Evolutionary conservation across 2,797 vertebrate genomes (phyloP).

Genomic region (Pseudochaenichthys georgianus): DNA sequence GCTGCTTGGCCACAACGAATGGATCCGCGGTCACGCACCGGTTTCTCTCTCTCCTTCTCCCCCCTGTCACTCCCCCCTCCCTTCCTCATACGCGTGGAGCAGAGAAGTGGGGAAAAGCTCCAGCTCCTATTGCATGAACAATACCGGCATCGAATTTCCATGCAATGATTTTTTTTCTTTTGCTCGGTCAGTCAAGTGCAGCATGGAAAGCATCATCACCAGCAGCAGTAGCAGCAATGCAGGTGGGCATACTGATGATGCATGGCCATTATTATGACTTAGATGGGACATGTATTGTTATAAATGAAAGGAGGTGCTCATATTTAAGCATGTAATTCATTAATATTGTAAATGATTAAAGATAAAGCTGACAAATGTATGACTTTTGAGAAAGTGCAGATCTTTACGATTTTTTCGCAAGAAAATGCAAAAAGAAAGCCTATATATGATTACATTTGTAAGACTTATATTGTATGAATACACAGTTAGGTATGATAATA

Average conservation of each 20-base stretch:
- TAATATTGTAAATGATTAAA: not conserved
- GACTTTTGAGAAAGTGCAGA: not conserved
- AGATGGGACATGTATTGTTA: not conserved
- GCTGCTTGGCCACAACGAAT: conserved; percentile 73
- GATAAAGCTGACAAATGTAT: rapidly evolving
- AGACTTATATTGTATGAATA: not conserved
- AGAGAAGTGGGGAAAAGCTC: conserved; percentile 44
- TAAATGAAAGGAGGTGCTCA: not conserved
- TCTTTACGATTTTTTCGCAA: not conserved
- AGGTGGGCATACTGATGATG: conserved; percentile 37
- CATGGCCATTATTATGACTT: conserved; percentile 17
- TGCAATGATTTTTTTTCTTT: conserved; percentile 57
- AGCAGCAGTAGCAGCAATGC: conserved; percentile 11
- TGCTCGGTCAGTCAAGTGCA: conserved; percentile 51
- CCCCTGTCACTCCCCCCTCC: conserved; percentile 13
- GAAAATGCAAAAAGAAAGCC: not conserved
- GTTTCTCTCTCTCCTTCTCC: conserved; percentile 46
- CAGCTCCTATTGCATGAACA: conserved; percentile 71
- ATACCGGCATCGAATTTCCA: conserved; percentile 73
- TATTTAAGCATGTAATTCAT: not conserved
- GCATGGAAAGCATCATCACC: conserved; percentile 50
- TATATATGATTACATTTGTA: not conserved
- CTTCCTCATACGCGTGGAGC: conserved; percentile 37
- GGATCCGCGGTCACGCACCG: conserved; percentile 73
- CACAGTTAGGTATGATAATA: not conserved